phyloP scores from a whole-genome alignment of 2,113 vertebrate genomes.

The Rynchops niger region DNA sequence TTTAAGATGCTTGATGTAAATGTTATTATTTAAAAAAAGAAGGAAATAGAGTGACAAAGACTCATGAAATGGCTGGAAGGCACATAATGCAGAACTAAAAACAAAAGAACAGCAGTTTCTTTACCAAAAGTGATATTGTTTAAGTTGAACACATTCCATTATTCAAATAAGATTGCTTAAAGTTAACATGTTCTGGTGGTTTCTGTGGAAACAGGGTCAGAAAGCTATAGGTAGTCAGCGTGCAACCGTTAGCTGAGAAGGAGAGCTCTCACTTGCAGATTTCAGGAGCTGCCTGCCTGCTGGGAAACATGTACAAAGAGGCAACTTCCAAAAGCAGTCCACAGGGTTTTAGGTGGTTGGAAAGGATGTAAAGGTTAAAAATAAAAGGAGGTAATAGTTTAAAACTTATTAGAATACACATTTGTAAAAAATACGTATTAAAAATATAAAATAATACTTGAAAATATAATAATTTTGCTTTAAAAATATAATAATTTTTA shows the following conservation, averaged over 20 bases:
- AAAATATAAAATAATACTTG: background rate
- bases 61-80: background rate
- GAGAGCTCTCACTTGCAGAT: slow-evolving; percentile 12
- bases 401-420: background rate
- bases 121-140: slow-evolving; percentile 9
- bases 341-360: background rate
- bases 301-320: background rate
- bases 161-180: slow-evolving; percentile 47
- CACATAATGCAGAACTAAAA: background rate
- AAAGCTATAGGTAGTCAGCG: slow-evolving; percentile 6
- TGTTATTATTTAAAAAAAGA: background rate
- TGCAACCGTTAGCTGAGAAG: background rate
- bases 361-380: background rate
- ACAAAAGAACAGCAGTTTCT: slow-evolving; percentile 9
- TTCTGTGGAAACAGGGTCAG: slow-evolving; percentile 67
- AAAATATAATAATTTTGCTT: background rate
- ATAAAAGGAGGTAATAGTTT: background rate
- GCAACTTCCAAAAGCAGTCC: background rate
- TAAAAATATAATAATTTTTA: background rate
- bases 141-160: slow-evolving; percentile 14
- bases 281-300: slow-evolving; percentile 22
- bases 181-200: slow-evolving; percentile 3
- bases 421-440: background rate
- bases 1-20: background rate
- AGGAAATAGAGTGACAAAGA: background rate